Evolutionary conservation across 2,113 vertebrate species (phyloP).

Genomic region (Urocynchramus pylzowi): DNA sequence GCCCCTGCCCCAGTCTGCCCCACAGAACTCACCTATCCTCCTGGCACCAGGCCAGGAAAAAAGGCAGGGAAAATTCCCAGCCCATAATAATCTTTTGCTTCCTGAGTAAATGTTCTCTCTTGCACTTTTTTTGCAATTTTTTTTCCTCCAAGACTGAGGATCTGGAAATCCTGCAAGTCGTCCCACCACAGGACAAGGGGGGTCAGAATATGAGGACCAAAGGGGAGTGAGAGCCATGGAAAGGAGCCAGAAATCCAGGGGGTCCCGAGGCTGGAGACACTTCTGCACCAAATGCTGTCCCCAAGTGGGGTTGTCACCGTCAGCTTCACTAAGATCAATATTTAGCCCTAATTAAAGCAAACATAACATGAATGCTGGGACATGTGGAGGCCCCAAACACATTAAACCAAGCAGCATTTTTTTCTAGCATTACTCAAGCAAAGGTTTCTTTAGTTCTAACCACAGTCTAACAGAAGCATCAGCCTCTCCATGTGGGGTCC

Average conservation of each 20-base stretch:
- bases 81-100: neutral
- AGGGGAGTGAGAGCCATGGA: neutral
- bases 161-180: neutral
- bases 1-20: neutral
- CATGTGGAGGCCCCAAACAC: neutral
- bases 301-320: neutral
- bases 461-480: fast-evolving
- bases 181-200: neutral
- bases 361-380: neutral
- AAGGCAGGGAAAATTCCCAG: neutral
- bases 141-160: neutral
- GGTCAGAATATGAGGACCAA: neutral
- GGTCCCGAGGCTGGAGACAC: fast-evolving
- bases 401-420: neutral
- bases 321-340: neutral
- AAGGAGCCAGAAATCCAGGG: neutral
- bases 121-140: neutral
- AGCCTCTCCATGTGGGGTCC: neutral
- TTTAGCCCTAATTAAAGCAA: slow-evolving; percentile 27
- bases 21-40: neutral
- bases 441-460: neutral
- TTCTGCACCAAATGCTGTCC: neutral
- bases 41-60: fast-evolving
- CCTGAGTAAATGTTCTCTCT: neutral
- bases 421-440: neutral